These are phyloP conservation scores for Coleophora flavipennella DNA, from an alignment of 2,888 invertebrate species.

Conservation along the genomic window DNA sequence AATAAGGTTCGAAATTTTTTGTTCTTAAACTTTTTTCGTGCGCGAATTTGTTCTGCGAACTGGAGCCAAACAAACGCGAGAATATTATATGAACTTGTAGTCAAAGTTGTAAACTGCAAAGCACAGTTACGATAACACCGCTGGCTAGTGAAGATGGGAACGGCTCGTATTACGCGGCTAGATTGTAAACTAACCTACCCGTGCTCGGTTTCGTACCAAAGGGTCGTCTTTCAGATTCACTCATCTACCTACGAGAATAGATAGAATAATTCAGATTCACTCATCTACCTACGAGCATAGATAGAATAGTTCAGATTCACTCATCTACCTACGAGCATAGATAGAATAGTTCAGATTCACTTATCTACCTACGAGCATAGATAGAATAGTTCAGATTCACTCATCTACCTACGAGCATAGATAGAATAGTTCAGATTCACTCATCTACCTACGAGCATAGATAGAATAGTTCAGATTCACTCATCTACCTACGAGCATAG, in stretches of 20 bases:
- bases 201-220: constrained; percentile 25
- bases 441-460: constrained; percentile 27
- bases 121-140: constrained; percentile 18
- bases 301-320: constrained; percentile 36
- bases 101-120: constrained; percentile 23
- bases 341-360: constrained; percentile 36
- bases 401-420: constrained; percentile 27
- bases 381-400: constrained; percentile 36
- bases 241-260: constrained; percentile 27
- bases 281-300: constrained; percentile 27
- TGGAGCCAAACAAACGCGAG: too few species aligned
- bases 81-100: too few species aligned
- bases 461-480: constrained; percentile 36
- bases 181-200: constrained; percentile 40
- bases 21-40: too few species aligned
- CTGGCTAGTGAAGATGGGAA: constrained; percentile 32
- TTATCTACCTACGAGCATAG: constrained; percentile 27
- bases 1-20: too few species aligned
- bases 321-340: constrained; percentile 27
- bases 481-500: constrained; percentile 27
- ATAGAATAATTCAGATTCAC: constrained; percentile 36
- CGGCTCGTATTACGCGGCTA: constrained; percentile 30
- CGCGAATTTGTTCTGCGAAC: too few species aligned
- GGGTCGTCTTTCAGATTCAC: constrained; percentile 25
- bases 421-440: constrained; percentile 36